These are phyloP conservation scores for Plecturocebus donacophilus DNA, from an alignment of 2,113 vertebrate species.

Conservation along the genomic window DNA sequence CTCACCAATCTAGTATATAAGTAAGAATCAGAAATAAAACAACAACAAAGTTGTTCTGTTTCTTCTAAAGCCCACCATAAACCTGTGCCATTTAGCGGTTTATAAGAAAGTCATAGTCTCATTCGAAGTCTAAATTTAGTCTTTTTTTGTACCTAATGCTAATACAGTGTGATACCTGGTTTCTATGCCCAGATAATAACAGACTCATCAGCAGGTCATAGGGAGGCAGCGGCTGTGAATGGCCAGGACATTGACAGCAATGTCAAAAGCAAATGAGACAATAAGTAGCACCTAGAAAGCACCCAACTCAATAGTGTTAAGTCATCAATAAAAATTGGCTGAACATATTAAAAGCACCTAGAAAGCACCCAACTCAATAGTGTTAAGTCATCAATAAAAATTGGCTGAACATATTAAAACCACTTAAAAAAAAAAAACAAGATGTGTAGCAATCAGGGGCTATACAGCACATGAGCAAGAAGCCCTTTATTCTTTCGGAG, in stretches of 20 bases:
- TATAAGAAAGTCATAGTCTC: neutral
- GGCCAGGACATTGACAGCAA: neutral
- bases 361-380: neutral
- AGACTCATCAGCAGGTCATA: neutral
- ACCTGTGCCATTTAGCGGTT: neutral
- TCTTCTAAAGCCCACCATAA: neutral
- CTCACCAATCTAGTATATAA: neutral
- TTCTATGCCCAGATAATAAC: neutral
- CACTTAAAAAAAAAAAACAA: neutral
- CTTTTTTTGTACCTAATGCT: neutral
- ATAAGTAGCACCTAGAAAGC: neutral
- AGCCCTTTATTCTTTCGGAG: neutral
- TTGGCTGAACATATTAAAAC: neutral
- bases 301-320: neutral
- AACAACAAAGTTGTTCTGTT: slow-evolving; percentile 24
- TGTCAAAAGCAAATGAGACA: neutral
- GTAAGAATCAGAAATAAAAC: neutral
- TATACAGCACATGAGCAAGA: neutral
- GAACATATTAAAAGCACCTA: neutral
- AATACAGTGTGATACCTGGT: neutral
- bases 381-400: neutral
- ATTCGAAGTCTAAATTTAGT: neutral
- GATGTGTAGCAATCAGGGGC: neutral
- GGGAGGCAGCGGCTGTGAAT: neutral
- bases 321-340: neutral